phyloP scores from a whole-genome alignment of 2,888 invertebrate genomes.

The Cataglyphis albicans region DNA sequence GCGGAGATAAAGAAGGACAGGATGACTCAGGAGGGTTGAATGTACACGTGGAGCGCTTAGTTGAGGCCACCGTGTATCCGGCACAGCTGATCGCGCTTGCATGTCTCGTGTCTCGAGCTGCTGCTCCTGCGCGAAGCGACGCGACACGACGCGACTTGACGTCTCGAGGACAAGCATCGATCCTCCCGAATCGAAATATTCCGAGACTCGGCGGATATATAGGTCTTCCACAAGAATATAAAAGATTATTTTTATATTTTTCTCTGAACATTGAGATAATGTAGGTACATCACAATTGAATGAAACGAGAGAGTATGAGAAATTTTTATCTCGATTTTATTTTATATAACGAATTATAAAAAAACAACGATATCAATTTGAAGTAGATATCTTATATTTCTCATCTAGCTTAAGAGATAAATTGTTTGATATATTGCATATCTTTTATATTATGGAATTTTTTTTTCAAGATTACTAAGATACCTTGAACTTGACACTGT shows the following conservation, averaged over 20 bases:
- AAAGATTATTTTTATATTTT: constrained; percentile 2
- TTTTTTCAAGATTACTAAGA: not conserved
- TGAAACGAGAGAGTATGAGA: not conserved
- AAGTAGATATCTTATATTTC: not conserved
- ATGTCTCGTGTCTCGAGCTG: constrained; percentile 33
- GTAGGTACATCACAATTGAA: not conserved
- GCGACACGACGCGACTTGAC: constrained; percentile 20
- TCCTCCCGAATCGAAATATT: constrained; percentile 35
- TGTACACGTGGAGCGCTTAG: constrained; percentile 52
- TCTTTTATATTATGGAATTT: not conserved
- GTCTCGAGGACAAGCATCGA: constrained; percentile 49
- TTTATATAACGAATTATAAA: not conserved
- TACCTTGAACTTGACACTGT: not conserved
- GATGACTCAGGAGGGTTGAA: constrained; percentile 42
- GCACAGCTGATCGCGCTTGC: constrained; percentile 56
- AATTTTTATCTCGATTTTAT: not conserved
- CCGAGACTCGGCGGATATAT: not conserved
- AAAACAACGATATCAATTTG: not conserved
- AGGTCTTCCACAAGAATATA: not conserved
- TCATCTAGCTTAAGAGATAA: not conserved
- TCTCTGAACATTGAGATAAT: not conserved
- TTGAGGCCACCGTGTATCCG: constrained; percentile 36
- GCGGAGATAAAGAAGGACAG: not conserved
- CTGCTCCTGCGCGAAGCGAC: constrained; percentile 47
- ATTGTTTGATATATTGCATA: not conserved